A percentile compares a stretch with the other conserved stretches of the same genome.
Conservation (phyloP, 2,113 vertebrate species). For the Chelonoidis abingdonii region DNA sequence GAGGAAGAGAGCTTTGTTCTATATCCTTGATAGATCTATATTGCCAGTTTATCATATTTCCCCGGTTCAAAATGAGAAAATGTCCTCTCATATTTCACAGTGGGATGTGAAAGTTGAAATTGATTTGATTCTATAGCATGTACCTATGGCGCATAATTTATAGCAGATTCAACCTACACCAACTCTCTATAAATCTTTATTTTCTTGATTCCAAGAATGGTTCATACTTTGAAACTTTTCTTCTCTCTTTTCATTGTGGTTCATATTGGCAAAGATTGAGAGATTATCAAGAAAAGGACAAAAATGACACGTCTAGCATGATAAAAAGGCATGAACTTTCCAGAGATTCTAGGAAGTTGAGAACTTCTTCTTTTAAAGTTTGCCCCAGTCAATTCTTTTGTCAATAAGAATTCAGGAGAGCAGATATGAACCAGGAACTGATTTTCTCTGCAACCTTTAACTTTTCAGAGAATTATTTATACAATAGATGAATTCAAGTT, state of each 20-base stretch:
- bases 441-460: neutral
- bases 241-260: neutral
- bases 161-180: neutral
- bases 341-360: neutral
- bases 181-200: slow-evolving; percentile 7
- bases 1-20: slow-evolving; percentile 26
- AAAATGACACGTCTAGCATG: neutral
- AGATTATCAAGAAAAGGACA: neutral
- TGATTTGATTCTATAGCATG: neutral
- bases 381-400: neutral
- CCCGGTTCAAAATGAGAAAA: neutral
- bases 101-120: slow-evolving; percentile 45
- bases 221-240: slow-evolving; percentile 27
- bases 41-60: slow-evolving; percentile 13
- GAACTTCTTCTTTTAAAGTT: neutral
- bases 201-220: slow-evolving; percentile 21
- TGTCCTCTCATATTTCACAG: neutral
- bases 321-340: neutral
- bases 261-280: neutral
- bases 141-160: neutral
- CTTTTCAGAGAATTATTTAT: neutral
- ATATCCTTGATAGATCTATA: neutral
- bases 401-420: neutral
- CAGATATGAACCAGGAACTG: neutral
- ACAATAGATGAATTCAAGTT: neutral